Conservation (phyloP, 2,113 vertebrate genomes). For the Perognathus longimembris region DNA sequence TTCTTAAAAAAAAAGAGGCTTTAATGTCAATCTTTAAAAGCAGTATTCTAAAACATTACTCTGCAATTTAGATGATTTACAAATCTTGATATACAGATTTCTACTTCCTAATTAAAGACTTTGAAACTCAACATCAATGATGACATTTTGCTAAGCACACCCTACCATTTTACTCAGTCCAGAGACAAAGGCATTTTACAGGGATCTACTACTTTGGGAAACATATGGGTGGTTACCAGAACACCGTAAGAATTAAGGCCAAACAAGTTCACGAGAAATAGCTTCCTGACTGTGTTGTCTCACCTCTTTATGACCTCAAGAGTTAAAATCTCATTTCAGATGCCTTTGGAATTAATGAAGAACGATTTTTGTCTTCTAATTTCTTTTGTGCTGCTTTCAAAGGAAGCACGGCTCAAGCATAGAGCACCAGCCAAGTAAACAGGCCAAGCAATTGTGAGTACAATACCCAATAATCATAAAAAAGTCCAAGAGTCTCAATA, state of each 20-base stretch:
- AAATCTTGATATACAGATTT: slow-evolving; percentile 72
- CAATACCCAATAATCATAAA: background rate
- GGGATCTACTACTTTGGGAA: slow-evolving; percentile 57
- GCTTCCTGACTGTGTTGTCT: slow-evolving; percentile 63
- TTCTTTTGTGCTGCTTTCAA: background rate
- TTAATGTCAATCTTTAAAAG: slow-evolving; percentile 73
- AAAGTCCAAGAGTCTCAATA: background rate
- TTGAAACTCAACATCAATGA: slow-evolving; percentile 73
- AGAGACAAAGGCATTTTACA: slow-evolving; percentile 66
- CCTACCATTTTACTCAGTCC: slow-evolving; percentile 75
- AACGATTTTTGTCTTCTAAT: background rate
- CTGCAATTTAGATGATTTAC: slow-evolving; percentile 74
- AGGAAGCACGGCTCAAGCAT: background rate
- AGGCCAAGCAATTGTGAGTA: too few relatives aligned
- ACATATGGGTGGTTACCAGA: background rate
- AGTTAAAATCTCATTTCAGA: slow-evolving; percentile 32
- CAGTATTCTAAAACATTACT: slow-evolving; percentile 70
- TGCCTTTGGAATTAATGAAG: background rate
- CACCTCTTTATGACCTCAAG: slow-evolving; percentile 63
- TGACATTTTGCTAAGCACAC: slow-evolving; percentile 43
- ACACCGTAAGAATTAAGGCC: slow-evolving; percentile 44
- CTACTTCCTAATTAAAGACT: slow-evolving; percentile 75
- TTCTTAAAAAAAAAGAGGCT: slow-evolving; percentile 75
- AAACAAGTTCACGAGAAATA: slow-evolving; percentile 62
- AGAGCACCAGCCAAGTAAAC: too few relatives aligned